Percentiles rank a stretch among this genome's conserved stretches.
phyloP scores from a whole-genome alignment of 2,888 invertebrate genomes.

The Ormyrus nitidulus region DNA sequence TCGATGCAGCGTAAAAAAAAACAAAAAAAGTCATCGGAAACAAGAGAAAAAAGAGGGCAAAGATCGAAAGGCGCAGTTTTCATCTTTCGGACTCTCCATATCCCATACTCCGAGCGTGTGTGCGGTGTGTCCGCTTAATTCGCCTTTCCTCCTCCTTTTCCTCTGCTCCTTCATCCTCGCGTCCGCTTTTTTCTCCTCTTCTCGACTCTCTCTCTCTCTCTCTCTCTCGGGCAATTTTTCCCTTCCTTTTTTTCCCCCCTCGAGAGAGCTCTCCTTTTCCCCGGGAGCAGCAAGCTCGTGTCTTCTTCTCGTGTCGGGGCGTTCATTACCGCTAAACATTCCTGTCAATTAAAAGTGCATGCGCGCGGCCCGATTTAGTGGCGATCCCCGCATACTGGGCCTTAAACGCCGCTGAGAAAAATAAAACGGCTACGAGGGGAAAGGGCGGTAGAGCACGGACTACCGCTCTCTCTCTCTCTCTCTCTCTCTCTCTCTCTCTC shows the following conservation, averaged over 20 bases:
- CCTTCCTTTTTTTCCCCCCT: slow-evolving; percentile 13
- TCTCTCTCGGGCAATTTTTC: slow-evolving; percentile 25
- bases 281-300: slow-evolving; percentile 48
- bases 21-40: slow-evolving; percentile 6
- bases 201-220: slow-evolving; percentile 1
- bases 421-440: background rate
- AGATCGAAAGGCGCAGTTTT: slow-evolving; percentile 39
- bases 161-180: slow-evolving; percentile 50
- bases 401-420: slow-evolving; percentile 35
- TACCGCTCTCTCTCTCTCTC: background rate
- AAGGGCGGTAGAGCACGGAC: slow-evolving; percentile 18
- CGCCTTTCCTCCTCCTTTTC: slow-evolving; percentile 51
- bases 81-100: slow-evolving; percentile 50
- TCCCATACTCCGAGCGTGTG: background rate
- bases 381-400: slow-evolving; percentile 58
- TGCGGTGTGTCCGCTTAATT: slow-evolving; percentile 44
- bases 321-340: slow-evolving; percentile 74
- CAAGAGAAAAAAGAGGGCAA: slow-evolving; percentile 6
- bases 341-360: slow-evolving; percentile 74
- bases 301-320: slow-evolving; percentile 63
- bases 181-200: slow-evolving; percentile 8
- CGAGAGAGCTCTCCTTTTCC: slow-evolving; percentile 28
- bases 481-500: too few species aligned
- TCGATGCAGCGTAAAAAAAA: slow-evolving; percentile 32
- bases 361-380: slow-evolving; percentile 67